Conservation (phyloP, 92 coral and sea anemone species). For the Palythoa heliodiscus region DNA sequence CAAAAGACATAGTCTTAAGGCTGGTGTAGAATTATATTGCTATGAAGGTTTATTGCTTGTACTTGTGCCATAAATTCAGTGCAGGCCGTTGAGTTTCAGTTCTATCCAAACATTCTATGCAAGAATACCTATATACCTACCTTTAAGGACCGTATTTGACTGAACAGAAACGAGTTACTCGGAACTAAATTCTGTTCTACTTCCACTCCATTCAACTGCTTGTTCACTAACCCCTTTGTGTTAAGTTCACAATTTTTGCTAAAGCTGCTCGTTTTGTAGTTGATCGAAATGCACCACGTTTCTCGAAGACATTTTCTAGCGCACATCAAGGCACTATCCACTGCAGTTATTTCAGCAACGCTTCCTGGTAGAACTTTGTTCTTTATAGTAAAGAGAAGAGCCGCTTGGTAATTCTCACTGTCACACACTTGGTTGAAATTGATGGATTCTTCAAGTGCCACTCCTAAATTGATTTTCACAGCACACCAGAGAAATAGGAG, state of each 20-base stretch:
- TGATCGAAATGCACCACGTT: constrained; percentile 29
- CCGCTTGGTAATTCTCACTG: neutral
- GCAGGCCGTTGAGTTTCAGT: too few species aligned
- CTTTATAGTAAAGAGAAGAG: neutral
- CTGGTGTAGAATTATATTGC: too few species aligned
- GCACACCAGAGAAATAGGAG: neutral
- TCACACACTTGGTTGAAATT: constrained; percentile 9
- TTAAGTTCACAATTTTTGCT: constrained; percentile 22
- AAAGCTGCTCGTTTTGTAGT: neutral
- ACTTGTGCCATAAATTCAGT: too few species aligned
- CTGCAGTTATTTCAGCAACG: neutral
- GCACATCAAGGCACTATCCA: neutral
- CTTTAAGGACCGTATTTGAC: constrained; percentile 9
- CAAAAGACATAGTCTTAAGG: too few species aligned
- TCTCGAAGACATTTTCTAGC: constrained; percentile 18
- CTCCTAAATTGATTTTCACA: neutral
- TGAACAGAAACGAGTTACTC: constrained; percentile 13
- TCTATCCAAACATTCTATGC: too few species aligned
- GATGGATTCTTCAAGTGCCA: neutral
- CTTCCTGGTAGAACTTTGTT: constrained; percentile 4
- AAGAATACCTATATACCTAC: too few species aligned
- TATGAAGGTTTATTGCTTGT: too few species aligned
- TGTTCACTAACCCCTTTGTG: constrained; percentile 1
- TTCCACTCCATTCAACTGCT: neutral
- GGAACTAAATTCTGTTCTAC: neutral